Evolutionary conservation across 2,797 vertebrate genomes (phyloP), one percentile per base, ranked within the genome.

Genomic region (Cephalopachus bancanus): DNA sequence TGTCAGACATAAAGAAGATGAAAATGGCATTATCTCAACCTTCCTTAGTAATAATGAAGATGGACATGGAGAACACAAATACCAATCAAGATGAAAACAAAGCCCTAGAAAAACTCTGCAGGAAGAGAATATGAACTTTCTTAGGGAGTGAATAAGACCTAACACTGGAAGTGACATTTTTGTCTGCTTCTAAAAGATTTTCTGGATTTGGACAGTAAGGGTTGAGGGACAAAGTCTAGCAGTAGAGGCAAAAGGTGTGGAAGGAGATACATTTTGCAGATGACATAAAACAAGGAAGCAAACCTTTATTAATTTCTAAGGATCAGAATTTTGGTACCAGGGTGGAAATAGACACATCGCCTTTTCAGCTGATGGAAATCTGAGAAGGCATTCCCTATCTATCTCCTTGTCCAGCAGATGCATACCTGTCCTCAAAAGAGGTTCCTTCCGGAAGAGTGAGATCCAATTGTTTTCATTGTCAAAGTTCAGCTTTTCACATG

Each of bases 1-100:
- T 51, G 37, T 90, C 72, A 93, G 60, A 95, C 11, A 55, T 16
- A 86, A 92, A 91, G 76, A 92, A 91, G 76, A 93, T 62, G 57
- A 94, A 87, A 59, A 76, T 83, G 33, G 11, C 4, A 1, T 76
- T 62, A 64, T 49, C 37, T 59, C 15, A 10, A 30, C 20, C 14
- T 53, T 85, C 57, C 37, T 69, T 51, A 65, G 51, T 84, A 49
- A 19, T 33, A 16, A 93, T 78, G 30, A 75, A n/a, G 22, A 17
- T 37, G 4, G n/a, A 20, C 17, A 33, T 16, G 24, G 14, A 91
- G 49, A 79, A 62, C 7, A 62, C 24, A 91, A 86, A 86, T 60
- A 59, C 5, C 37, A 75, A 83, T 37, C 60, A 67, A 55, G 22
- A 19, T 86, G 17, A 88, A 83, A 89, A 53, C 5, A 24, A 92